A percentile compares a stretch with the other conserved stretches of the same genome.
Conservation (phyloP, 2,797 vertebrate species). For the Danio albolineatus region DNA sequence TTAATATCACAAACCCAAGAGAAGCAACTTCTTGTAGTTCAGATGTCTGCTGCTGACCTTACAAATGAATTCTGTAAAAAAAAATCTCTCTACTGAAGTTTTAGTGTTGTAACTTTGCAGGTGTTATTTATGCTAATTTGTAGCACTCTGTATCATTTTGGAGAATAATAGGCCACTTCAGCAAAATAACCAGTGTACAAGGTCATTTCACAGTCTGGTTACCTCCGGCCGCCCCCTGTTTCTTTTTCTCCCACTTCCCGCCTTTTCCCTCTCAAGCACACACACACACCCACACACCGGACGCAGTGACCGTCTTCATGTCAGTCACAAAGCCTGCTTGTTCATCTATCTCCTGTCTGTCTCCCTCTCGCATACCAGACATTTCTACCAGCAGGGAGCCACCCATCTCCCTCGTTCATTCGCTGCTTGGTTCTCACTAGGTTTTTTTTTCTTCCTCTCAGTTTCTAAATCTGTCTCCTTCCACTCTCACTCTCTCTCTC, state of each 20-base stretch:
- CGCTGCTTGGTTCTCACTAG: neutral
- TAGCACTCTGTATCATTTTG: neutral
- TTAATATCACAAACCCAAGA: too few species aligned
- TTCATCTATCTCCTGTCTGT: constrained; percentile 46
- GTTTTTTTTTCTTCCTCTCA: constrained; percentile 1
- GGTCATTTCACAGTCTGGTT: constrained; percentile 49
- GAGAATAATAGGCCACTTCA: constrained; percentile 36
- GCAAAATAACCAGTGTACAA: constrained; percentile 27
- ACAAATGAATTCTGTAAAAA: too few species aligned
- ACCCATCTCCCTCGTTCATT: constrained; percentile 19
- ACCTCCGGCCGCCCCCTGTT: constrained; percentile 14
- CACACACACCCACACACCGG: neutral
- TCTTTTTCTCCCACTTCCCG: constrained; percentile 14
- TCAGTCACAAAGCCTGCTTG: constrained; percentile 55
- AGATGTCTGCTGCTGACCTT: too few species aligned
- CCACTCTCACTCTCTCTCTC: neutral
- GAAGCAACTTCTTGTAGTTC: too few species aligned
- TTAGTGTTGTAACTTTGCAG: too few species aligned
- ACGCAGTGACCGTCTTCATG: constrained; percentile 29
- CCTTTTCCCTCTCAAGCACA: constrained; percentile 37
- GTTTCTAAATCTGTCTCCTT: constrained; percentile 3
- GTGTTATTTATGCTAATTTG: neutral
- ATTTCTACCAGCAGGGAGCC: constrained; percentile 52
- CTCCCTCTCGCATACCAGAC: constrained; percentile 44
- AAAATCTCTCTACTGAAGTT: too few species aligned